Percentiles rank a stretch among this genome's conserved stretches.
phyloP scores from a whole-genome alignment of 2,113 vertebrate species.

The Caretta caretta region DNA sequence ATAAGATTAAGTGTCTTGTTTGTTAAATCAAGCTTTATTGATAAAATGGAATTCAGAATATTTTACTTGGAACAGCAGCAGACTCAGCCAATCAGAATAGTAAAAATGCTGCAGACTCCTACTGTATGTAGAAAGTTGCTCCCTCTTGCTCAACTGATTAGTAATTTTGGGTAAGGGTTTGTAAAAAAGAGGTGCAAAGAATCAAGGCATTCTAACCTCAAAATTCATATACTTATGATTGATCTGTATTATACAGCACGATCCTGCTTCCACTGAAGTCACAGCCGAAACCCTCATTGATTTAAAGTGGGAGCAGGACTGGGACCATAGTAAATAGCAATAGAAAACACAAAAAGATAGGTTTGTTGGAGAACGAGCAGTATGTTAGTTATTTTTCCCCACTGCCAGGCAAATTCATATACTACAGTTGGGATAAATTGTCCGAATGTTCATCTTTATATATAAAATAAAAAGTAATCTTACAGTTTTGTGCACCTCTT shows the following conservation, averaged over 20 bases:
- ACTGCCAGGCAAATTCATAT: slow-evolving; percentile 64
- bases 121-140: slow-evolving; percentile 77
- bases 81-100: slow-evolving; percentile 83
- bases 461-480: slow-evolving; percentile 52
- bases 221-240: slow-evolving; percentile 54
- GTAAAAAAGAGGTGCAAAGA: slow-evolving; percentile 79
- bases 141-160: slow-evolving; percentile 71
- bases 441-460: slow-evolving; percentile 50
- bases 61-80: slow-evolving; percentile 86
- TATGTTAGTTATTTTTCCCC: slow-evolving; percentile 31
- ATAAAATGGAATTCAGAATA: slow-evolving; percentile 87
- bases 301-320: slow-evolving; percentile 42
- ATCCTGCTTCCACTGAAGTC: slow-evolving; percentile 57
- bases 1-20: slow-evolving; percentile 82
- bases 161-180: slow-evolving; percentile 74
- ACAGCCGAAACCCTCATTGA: slow-evolving; percentile 38
- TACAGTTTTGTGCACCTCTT: slow-evolving; percentile 71
- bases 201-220: slow-evolving; percentile 73
- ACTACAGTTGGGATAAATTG: slow-evolving; percentile 31
- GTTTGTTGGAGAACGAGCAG: slow-evolving; percentile 56
- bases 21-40: slow-evolving; percentile 91
- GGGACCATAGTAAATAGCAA: background rate
- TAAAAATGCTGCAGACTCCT: slow-evolving; percentile 81
- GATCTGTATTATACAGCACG: slow-evolving; percentile 20
- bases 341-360: background rate